Evolutionary conservation across 1,140 invertebrate genomes (phyloP).

Genomic region (Zaprionus gabonicus): DNA sequence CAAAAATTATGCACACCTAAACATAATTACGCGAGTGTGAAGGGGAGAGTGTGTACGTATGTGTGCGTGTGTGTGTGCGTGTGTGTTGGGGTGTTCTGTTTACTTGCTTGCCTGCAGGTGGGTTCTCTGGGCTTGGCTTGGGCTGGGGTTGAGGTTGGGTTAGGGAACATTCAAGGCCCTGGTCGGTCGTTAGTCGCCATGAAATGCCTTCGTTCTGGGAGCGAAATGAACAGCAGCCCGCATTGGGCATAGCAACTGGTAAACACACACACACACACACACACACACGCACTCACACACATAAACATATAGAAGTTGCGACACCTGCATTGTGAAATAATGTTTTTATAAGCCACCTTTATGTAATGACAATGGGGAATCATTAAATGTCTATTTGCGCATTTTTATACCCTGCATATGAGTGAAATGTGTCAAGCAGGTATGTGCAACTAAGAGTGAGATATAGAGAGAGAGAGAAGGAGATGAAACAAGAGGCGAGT

Average conservation of each 20-base stretch:
- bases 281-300: conserved; percentile 11
- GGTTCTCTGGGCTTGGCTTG: neutral
- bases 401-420: conserved; percentile 38
- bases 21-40: conserved; percentile 27
- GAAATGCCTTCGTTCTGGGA: conserved; percentile 67
- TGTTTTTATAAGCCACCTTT: conserved; percentile 82
- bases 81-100: neutral
- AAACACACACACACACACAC: conserved; percentile 25
- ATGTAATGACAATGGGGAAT: conserved; percentile 82
- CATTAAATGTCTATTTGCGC: conserved; percentile 79
- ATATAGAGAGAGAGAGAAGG: neutral
- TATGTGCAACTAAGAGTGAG: neutral
- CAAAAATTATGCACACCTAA: conserved; percentile 39
- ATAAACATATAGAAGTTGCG: neutral
- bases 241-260: conserved; percentile 39
- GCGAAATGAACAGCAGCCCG: conserved; percentile 64
- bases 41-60: too few species aligned
- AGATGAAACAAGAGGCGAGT: neutral
- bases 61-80: too few species aligned
- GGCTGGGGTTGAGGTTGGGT: neutral
- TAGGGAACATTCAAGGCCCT: conserved; percentile 58
- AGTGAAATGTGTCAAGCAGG: neutral
- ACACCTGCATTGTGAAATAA: conserved; percentile 69
- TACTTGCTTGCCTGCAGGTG: conserved; percentile 5
- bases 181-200: conserved; percentile 73